Base-by-base conservation (phyloP, 2,113 vertebrate species). In the Ceuthmochares aereus region DNA sequence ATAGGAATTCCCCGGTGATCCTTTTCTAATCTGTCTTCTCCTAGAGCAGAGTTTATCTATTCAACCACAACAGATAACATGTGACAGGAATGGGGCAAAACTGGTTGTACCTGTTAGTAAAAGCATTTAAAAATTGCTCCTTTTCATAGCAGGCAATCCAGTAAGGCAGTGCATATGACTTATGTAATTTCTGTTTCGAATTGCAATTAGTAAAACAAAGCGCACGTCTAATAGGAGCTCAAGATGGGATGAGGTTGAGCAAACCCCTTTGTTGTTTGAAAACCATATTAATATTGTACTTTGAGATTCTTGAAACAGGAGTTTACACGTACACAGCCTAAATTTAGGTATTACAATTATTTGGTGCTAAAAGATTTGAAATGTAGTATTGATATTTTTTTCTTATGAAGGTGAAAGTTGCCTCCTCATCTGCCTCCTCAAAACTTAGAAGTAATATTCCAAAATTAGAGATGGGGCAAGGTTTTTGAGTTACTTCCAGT, bases 21-120 rank as follows among this genome's bases (percentile, higher is more conserved):
- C 42, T 43, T 56, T 29, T 69, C 42, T 60, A 40, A 36, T 80
- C 36, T 76, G 4, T 78, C 29, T 74, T 84, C 36, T 89, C 40
- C n/a, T 58, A 25, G 60, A 89, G 74, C 56, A 78, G 60, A 89
- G 52, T 7, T 94, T 91, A 89, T 43, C 47, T 95, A 21, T 84
- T 97, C 84, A 89, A 68, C 66, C 86, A 49, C 19, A 45, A 54
- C 45, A 91, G 66, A 73, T 82, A 91, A 75, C 9, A 7, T 45
- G 23, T 52, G 62, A 92, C 66, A 89, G 87, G 87, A 95, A 89
- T 92, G 89, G 89, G 43, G 54, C 43, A 93, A 64, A 90, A 89
- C 89, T 92, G 64, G 91, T 89, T 87, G 70, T 89, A 80, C 89
- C 64, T 92, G 80, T 92, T 90, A 34, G 14, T 86, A 81, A 90